phyloP scores from a whole-genome alignment of 2,888 invertebrate genomes.

The Aleiodes leptofemur region DNA sequence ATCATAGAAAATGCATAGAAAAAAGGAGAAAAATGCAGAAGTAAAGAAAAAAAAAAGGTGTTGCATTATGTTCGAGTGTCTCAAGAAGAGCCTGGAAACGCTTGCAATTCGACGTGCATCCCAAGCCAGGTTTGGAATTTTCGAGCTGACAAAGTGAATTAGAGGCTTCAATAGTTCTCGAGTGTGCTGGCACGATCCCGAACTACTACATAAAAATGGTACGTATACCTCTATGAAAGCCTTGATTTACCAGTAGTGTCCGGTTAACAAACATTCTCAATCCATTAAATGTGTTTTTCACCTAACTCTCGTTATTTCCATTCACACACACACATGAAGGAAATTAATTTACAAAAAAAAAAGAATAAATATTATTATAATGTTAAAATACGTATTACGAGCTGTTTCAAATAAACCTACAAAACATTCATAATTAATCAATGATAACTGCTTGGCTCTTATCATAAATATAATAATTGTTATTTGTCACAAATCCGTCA shows the following conservation, averaged over 20 bases:
- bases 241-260: background rate
- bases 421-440: slow-evolving; percentile 19
- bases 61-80: slow-evolving; percentile 27
- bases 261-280: slow-evolving; percentile 1
- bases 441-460: slow-evolving; percentile 14
- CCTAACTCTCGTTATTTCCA: background rate
- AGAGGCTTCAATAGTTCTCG: slow-evolving; percentile 41
- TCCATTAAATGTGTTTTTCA: background rate
- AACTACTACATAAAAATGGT: slow-evolving; percentile 1
- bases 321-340: background rate
- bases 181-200: slow-evolving; percentile 28
- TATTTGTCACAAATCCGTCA: background rate
- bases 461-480: slow-evolving; percentile 17
- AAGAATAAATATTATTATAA: background rate
- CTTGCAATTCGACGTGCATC: slow-evolving; percentile 5
- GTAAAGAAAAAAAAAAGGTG: background rate
- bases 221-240: slow-evolving; percentile 11
- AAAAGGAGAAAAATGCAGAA: background rate
- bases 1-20: background rate
- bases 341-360: too few species aligned
- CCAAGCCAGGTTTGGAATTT: slow-evolving; percentile 33
- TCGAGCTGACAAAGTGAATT: slow-evolving; percentile 63
- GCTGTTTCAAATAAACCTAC: background rate
- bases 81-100: slow-evolving; percentile 9
- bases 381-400: background rate